These are phyloP conservation scores for Trochalopteron elliotii DNA, from an alignment of 2,113 vertebrate species.

Conservation along the genomic window DNA sequence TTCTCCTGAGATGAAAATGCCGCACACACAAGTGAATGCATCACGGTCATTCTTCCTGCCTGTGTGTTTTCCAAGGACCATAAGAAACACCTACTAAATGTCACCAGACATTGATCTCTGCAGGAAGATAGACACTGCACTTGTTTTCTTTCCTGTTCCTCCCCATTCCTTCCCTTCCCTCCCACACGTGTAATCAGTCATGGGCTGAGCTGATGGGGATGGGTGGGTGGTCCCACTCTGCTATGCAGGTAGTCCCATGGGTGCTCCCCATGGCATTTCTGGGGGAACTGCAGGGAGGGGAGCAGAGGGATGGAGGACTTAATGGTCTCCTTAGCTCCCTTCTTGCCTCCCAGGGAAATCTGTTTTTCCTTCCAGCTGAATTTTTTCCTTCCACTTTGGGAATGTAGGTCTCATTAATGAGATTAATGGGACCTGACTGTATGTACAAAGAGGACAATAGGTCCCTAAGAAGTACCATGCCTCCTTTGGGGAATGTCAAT, in stretches of 20 bases:
- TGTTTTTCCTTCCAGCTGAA: conserved; percentile 16
- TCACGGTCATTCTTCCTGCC: not conserved
- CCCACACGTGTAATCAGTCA: not conserved
- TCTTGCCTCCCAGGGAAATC: not conserved
- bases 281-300: not conserved
- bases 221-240: not conserved
- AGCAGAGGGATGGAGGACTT: not conserved
- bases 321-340: not conserved
- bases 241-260: not conserved
- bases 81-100: not conserved
- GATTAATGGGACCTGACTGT: conserved; percentile 36
- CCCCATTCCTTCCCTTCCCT: not conserved
- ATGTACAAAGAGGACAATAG: conserved; percentile 37
- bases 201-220: not conserved
- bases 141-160: not conserved
- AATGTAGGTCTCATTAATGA: conserved; percentile 56
- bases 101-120: not conserved
- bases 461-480: conserved; percentile 16
- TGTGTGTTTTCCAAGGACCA: not conserved
- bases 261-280: not conserved
- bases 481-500: conserved; percentile 37
- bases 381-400: conserved; percentile 49
- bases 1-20: not conserved
- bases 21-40: not conserved
- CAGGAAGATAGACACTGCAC: not conserved